These are phyloP conservation scores for Blastomussa wellsi DNA, from an alignment of 92 coral and sea anemone species.

Conservation along the genomic window DNA sequence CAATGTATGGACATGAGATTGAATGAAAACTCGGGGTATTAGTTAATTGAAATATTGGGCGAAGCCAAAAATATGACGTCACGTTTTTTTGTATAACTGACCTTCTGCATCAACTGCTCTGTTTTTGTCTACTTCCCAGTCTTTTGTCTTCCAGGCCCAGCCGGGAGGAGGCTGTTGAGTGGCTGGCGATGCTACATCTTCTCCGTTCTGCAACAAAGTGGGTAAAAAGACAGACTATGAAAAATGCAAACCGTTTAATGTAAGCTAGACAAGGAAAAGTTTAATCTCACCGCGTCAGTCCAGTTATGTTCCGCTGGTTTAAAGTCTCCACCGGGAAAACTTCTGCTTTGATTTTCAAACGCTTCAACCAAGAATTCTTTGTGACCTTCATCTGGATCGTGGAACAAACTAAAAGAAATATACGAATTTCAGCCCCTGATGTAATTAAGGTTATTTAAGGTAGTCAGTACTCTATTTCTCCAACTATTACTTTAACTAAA, in stretches of 20 bases:
- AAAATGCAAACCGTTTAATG: not conserved
- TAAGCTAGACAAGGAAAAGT: not conserved
- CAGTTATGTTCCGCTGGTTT: conserved; percentile 67
- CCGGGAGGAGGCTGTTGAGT: conserved; percentile 74
- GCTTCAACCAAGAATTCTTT: conserved; percentile 76
- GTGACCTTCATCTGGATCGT: conserved; percentile 85
- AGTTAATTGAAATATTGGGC: not conserved
- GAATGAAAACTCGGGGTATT: no score
- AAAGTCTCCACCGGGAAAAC: conserved; percentile 79
- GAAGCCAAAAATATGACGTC: not conserved
- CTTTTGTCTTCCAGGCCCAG: conserved; percentile 88
- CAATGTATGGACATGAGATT: no score
- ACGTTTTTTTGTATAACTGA: not conserved
- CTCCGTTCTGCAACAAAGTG: conserved; percentile 55
- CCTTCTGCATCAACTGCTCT: conserved; percentile 93
- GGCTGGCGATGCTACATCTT: conserved; percentile 64
- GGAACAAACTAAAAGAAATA: conserved; percentile 62
- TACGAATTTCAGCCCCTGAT: no score
- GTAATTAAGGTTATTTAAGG: no score
- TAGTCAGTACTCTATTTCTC: no score
- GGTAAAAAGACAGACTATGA: not conserved
- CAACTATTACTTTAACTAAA: no score
- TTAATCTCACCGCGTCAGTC: conserved; percentile 69
- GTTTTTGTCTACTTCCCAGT: conserved; percentile 91
- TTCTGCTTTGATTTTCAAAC: conserved; percentile 74